Evolutionary conservation across 1,140 invertebrate genomes (phyloP), one percentile per base, ranked within the genome.

Genomic region (Antheraea pernyi): DNA sequence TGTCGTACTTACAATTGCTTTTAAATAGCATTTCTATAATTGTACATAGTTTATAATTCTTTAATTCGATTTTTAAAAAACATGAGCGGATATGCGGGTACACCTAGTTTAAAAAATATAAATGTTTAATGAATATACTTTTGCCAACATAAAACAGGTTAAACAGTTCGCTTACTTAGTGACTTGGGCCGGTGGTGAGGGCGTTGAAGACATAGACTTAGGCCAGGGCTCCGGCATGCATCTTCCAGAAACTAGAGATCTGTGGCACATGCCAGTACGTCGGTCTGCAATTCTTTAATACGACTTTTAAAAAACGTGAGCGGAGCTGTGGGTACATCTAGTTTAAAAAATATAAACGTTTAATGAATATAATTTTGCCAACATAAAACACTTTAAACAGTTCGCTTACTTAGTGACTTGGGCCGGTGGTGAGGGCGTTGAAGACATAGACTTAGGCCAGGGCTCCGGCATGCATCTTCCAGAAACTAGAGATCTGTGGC

Each of bases 201-300:
- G 81, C 93, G 94, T 65, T 91, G 94, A 58, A 80, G 94, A 74
- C 82, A 86, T 64, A 67, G 77, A 65, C 82, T 85, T 68, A 7
- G 88, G 93, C 87, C 89, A 88, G 1, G 89, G 86, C 70, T 91
- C 89, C 0, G 93, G 92, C 16, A 91, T 93, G 81, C 95, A 97
- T 65, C 95, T 94, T 36, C 94, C 96, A 64, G 94, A 94, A 19
- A 95, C 93, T 58, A 97, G 92, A 74, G 96, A 94, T n/a, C 95
- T 89, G 93, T 95, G 97, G 86, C 97, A 98, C 84, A 94, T 94
- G 19, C 96, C 97, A 73, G 95, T 94, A 64, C 97, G 93, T 13
- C 94, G 94, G 91, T 98, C 97, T 97, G 74, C n/a, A n/a, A n/a
- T n/a, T n/a, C n/a, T n/a, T n/a, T n/a, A n/a, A n/a, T n/a, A n/a